A percentile compares a stretch with the other conserved stretches of the same genome.
These are phyloP conservation scores for Aromia moschata DNA, from an alignment of 2,888 invertebrate species.

Conservation along the genomic window DNA sequence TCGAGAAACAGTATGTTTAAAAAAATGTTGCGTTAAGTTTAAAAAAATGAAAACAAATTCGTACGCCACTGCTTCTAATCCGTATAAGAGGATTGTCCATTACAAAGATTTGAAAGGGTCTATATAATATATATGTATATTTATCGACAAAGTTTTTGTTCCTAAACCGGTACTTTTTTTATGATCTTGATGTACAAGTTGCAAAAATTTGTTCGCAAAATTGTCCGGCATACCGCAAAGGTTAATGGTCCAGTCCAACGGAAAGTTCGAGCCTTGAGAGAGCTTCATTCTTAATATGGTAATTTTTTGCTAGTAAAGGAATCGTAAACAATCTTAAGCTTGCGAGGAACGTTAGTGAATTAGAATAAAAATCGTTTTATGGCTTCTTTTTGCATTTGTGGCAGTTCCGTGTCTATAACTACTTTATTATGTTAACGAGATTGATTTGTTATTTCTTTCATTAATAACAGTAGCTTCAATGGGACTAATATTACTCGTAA, in stretches of 20 bases:
- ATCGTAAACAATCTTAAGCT: background rate
- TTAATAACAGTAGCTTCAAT: too few species aligned
- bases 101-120: background rate
- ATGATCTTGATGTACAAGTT: constrained; percentile 1
- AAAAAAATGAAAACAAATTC: background rate
- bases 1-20: too few species aligned
- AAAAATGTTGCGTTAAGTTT: too few species aligned
- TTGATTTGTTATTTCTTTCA: too few species aligned
- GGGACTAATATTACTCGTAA: too few species aligned
- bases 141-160: constrained; percentile 8
- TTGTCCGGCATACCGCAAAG: constrained; percentile 1
- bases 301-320: background rate
- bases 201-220: constrained; percentile 10
- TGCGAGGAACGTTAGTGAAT: too few species aligned
- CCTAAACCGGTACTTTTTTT: constrained; percentile 15
- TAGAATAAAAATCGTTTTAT: too few species aligned
- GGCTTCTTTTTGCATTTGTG: too few species aligned
- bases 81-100: background rate
- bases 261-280: background rate
- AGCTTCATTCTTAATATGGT: background rate
- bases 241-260: constrained; percentile 7
- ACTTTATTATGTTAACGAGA: too few species aligned
- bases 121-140: too few species aligned
- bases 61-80: background rate
- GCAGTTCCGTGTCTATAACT: too few species aligned